Conservation (phyloP, 2,113 vertebrate genomes). For the Peucedramus taeniatus region DNA sequence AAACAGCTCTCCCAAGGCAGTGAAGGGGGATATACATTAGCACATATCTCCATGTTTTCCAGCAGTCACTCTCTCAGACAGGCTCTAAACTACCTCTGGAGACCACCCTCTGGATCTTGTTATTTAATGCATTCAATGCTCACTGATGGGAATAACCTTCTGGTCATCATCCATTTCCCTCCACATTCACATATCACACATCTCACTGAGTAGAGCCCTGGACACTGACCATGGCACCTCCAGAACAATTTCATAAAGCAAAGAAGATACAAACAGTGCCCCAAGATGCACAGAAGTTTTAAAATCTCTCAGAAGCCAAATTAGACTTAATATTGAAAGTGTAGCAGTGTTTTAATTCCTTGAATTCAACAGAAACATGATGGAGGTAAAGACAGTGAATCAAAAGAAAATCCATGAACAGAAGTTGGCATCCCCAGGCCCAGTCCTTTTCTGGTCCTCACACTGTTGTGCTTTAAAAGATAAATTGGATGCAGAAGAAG, state of each 20-base stretch:
- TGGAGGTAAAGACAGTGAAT: background rate
- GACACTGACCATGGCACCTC: background rate
- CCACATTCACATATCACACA: fast-evolving
- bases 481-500: background rate
- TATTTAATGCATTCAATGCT: background rate
- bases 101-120: background rate
- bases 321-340: background rate
- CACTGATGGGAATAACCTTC: background rate
- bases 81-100: background rate
- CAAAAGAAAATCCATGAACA: background rate
- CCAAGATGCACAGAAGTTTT: background rate
- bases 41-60: background rate
- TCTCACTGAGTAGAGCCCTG: background rate
- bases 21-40: background rate
- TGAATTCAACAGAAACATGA: background rate
- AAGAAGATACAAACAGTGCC: background rate
- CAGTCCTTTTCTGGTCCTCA: background rate
- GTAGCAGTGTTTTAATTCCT: background rate
- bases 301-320: background rate
- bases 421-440: background rate
- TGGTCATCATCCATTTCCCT: background rate
- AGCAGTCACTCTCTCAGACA: background rate
- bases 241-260: background rate
- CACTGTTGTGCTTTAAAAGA: background rate
- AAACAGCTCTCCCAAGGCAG: background rate